These are phyloP conservation scores for Tryphoninae sp. DNA, from an alignment of 2,888 invertebrate genomes.

Conservation along the genomic window DNA sequence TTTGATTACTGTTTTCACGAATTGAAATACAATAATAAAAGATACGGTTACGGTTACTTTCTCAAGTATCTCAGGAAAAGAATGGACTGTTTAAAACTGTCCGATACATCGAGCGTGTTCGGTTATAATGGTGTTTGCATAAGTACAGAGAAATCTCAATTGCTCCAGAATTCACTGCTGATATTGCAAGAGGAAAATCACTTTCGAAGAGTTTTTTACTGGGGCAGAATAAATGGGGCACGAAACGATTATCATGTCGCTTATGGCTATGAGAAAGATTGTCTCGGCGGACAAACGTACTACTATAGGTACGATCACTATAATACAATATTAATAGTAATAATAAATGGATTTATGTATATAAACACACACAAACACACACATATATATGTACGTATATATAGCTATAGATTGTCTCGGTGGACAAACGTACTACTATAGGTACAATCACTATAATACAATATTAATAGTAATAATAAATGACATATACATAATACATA, in stretches of 20 bases:
- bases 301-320: slow-evolving; percentile 86
- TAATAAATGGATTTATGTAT: slow-evolving; percentile 8
- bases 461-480: slow-evolving; percentile 7
- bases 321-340: no score
- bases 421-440: slow-evolving; percentile 90
- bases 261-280: slow-evolving; percentile 89
- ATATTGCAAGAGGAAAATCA: slow-evolving; percentile 93
- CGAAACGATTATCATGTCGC: slow-evolving; percentile 92
- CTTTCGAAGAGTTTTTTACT: slow-evolving; percentile 90
- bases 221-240: slow-evolving; percentile 91
- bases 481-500: no score
- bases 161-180: slow-evolving; percentile 90
- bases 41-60: not conserved
- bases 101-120: slow-evolving; percentile 83
- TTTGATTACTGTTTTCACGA: slow-evolving; percentile 35
- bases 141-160: slow-evolving; percentile 87
- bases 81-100: slow-evolving; percentile 84
- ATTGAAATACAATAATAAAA: not conserved
- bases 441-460: slow-evolving; percentile 76
- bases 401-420: slow-evolving; percentile 89
- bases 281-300: slow-evolving; percentile 87
- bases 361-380: no score
- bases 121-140: slow-evolving; percentile 87
- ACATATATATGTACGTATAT: slow-evolving; percentile 74
- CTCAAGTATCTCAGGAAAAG: slow-evolving; percentile 19